Evolutionary conservation across 2,888 invertebrate species (phyloP).

Genomic region (Drosophila fulvimacula): DNA sequence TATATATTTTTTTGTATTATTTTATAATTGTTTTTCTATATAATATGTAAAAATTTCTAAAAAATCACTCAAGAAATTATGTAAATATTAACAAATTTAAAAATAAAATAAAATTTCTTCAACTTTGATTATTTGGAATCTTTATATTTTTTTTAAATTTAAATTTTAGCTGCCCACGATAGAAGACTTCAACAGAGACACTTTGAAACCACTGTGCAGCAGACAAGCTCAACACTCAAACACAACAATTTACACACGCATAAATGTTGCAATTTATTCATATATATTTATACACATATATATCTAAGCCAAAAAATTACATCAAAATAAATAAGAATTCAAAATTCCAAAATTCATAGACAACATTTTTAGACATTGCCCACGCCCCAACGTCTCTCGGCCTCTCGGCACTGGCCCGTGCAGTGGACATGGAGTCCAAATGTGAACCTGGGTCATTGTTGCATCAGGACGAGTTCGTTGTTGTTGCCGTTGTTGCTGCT

Average conservation of each 20-base stretch:
- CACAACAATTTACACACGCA: background rate
- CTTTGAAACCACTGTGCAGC: background rate
- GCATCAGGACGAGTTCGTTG: conserved; percentile 34
- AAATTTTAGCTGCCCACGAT: background rate
- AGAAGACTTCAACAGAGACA: background rate
- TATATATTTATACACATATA: background rate
- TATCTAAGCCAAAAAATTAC: conserved; percentile 14
- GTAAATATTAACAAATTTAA: too few relatives aligned
- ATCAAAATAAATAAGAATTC: conserved; percentile 26
- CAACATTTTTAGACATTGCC: conserved; percentile 28
- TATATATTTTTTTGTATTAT: too few relatives aligned
- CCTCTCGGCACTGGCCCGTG: background rate
- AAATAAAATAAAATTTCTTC: too few relatives aligned
- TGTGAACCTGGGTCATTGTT: conserved; percentile 41
- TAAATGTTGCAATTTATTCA: conserved; percentile 3
- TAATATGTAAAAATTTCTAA: too few relatives aligned
- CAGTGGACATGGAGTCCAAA: conserved; percentile 6
- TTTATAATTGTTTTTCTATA: too few relatives aligned
- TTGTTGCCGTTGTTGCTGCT: conserved; percentile 41
- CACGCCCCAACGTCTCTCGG: background rate
- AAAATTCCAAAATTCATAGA: conserved; percentile 14
- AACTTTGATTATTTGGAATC: too few relatives aligned
- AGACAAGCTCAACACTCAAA: background rate
- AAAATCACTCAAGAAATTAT: too few relatives aligned
- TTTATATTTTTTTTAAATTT: too few relatives aligned